A percentile compares a stretch with the other conserved stretches of the same genome.
phyloP scores from a whole-genome alignment of 2,797 vertebrate genomes.

The Rhadinocentrus ornatus region DNA sequence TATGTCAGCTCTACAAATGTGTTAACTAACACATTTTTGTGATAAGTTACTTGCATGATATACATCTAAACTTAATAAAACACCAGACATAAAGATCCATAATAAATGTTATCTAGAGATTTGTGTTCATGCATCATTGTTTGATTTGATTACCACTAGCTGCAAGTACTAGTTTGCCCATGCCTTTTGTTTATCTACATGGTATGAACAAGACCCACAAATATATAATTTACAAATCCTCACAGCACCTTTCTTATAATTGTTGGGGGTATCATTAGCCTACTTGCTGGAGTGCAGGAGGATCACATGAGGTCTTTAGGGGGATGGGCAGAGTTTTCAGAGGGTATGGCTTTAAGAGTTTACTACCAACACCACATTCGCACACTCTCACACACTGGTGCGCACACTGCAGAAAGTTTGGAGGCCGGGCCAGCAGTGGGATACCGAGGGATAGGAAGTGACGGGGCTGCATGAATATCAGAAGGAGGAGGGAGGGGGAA shows the following conservation, averaged over 20 bases:
- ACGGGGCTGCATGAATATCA: constrained; percentile 77
- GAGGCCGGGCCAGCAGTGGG: constrained; percentile 76
- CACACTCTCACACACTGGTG: constrained; percentile 20
- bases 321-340: constrained; percentile 71
- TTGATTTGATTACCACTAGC: constrained; percentile 1
- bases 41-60: neutral
- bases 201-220: constrained; percentile 17
- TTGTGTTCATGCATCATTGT: neutral
- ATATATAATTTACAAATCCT: constrained; percentile 55
- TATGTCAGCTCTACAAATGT: neutral
- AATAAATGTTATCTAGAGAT: neutral
- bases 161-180: constrained; percentile 25
- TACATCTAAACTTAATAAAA: neutral
- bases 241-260: constrained; percentile 56
- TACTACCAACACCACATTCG: constrained; percentile 72
- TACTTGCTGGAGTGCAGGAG: constrained; percentile 48
- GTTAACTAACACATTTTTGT: neutral
- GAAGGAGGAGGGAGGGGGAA: constrained; percentile 10
- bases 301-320: constrained; percentile 76
- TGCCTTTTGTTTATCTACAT: constrained; percentile 32
- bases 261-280: constrained; percentile 66
- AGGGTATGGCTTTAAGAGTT: constrained; percentile 88
- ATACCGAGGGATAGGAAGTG: constrained; percentile 88
- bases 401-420: constrained; percentile 76
- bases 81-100: neutral